Evolutionary conservation across 2,888 invertebrate species (phyloP).

Genomic region (Holacanthella duospinosa): DNA sequence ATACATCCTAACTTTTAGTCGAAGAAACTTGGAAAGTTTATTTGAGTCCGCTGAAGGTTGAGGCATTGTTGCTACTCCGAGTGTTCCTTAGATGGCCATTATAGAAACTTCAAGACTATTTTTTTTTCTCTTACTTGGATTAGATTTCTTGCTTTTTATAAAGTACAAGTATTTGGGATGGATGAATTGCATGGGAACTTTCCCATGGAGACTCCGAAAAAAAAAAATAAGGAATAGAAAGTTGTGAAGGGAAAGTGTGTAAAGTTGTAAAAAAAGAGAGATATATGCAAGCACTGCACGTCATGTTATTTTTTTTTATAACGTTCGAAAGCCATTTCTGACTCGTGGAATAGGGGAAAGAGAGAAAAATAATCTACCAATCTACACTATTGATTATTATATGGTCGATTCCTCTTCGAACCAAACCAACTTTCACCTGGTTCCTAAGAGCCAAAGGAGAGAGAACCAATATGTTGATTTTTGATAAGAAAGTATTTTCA

Average conservation of each 20-base stretch:
- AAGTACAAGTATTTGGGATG: neutral
- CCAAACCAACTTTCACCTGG: too few species aligned
- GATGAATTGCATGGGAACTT: neutral
- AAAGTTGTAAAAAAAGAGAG: neutral
- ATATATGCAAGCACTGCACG: neutral
- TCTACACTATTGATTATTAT: neutral
- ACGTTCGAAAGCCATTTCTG: neutral
- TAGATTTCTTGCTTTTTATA: neutral
- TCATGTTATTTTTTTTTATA: neutral
- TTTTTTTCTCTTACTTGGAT: neutral
- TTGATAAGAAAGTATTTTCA: too few species aligned
- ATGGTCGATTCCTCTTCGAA: neutral
- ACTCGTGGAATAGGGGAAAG: neutral
- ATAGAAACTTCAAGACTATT: too few species aligned
- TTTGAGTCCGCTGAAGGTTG: too few species aligned
- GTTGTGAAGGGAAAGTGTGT: neutral
- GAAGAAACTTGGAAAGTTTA: too few species aligned
- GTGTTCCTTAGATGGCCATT: too few species aligned
- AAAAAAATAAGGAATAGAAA: neutral
- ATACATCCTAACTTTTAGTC: too few species aligned
- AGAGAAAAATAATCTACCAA: neutral
- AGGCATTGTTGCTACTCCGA: too few species aligned
- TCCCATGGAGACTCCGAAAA: neutral
- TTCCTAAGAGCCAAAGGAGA: too few species aligned
- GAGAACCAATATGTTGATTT: too few species aligned